phyloP scores from a whole-genome alignment of 1,140 invertebrate species.

The Watersipora subatra region DNA sequence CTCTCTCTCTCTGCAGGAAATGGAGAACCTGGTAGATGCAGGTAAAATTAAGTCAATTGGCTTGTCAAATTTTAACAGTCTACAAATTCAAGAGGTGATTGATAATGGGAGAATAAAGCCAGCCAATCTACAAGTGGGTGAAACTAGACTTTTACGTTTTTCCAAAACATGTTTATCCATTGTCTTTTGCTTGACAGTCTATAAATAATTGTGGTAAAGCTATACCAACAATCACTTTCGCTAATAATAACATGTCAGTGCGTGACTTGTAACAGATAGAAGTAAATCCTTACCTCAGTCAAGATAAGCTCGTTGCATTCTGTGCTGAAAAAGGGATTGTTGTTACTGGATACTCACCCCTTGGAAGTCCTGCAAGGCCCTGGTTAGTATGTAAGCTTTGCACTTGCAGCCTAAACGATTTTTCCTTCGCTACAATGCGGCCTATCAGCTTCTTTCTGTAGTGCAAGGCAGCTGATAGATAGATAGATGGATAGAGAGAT shows the following conservation, averaged over 20 bases:
- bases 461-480: too few relatives aligned
- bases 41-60: conserved; percentile 62
- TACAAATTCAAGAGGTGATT: conserved; percentile 61
- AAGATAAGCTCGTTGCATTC: conserved; percentile 56
- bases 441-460: too few relatives aligned
- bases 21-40: conserved; percentile 56
- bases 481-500: too few relatives aligned
- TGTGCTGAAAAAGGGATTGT: conserved; percentile 52
- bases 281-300: conserved; percentile 67
- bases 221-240: too few relatives aligned
- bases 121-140: conserved; percentile 29
- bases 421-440: too few relatives aligned
- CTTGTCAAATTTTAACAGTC: conserved; percentile 69
- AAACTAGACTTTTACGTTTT: neutral
- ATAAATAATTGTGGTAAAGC: too few relatives aligned
- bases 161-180: too few relatives aligned
- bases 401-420: too few relatives aligned
- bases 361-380: conserved; percentile 46
- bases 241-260: too few relatives aligned
- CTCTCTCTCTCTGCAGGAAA: conserved; percentile 41
- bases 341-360: conserved; percentile 61
- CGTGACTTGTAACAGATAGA: too few relatives aligned
- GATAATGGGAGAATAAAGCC: conserved; percentile 54
- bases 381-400: too few relatives aligned
- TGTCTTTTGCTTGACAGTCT: too few relatives aligned